phyloP scores from a whole-genome alignment of 2,113 vertebrate species.

The Chloebia gouldiae region DNA sequence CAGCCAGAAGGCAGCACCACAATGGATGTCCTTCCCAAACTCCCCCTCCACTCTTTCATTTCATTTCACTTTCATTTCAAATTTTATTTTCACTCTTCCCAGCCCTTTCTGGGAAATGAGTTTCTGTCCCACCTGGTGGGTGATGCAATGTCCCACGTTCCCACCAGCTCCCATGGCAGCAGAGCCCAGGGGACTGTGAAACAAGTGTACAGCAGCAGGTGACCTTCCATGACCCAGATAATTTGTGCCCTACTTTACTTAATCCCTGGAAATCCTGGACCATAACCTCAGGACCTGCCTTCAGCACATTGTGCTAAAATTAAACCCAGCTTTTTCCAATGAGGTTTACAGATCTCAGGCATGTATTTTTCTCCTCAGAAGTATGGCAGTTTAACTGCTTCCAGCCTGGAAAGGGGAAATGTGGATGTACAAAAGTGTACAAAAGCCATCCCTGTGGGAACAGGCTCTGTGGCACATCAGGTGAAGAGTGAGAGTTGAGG shows the following conservation, averaged over 20 bases:
- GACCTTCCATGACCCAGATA: conserved; percentile 36
- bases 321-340: conserved; percentile 45
- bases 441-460: neutral
- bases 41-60: neutral
- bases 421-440: neutral
- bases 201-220: neutral
- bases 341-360: conserved; percentile 20
- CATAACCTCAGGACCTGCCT: conserved; percentile 52
- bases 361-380: neutral
- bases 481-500: neutral
- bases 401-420: neutral
- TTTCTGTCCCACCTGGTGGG: neutral
- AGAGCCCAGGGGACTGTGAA: neutral
- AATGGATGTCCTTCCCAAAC: neutral
- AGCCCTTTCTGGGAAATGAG: neutral
- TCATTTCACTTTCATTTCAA: neutral
- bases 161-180: neutral
- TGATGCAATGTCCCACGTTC: neutral
- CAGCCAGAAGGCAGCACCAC: neutral
- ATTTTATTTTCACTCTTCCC: neutral
- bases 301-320: conserved; percentile 52
- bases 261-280: conserved; percentile 66
- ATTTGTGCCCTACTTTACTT: conserved; percentile 62
- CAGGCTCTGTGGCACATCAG: neutral
- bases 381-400: conserved; percentile 6